Evolutionary conservation across 2,888 invertebrate genomes (phyloP).

Genomic region (Tetragonula carbonaria): DNA sequence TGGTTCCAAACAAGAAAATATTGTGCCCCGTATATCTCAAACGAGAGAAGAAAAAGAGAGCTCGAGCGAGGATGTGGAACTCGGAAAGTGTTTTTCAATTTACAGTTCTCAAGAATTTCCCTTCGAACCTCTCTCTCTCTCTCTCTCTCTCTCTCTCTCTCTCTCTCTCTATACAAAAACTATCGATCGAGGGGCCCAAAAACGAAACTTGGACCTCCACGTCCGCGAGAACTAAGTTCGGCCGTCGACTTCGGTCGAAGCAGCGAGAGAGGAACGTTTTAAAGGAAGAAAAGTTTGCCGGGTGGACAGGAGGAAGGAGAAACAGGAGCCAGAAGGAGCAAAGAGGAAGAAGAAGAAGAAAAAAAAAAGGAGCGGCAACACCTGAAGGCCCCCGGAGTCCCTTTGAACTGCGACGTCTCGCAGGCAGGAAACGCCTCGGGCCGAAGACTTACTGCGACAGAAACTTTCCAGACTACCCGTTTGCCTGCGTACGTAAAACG

Average conservation of each 20-base stretch:
- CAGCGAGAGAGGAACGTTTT: not conserved
- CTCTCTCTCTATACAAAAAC: not conserved
- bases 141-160: not conserved
- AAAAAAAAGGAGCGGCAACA: not conserved
- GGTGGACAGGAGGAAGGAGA: not conserved
- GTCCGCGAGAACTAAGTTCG: not conserved
- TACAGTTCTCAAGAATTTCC: not conserved
- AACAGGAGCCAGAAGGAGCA: not conserved
- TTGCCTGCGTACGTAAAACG: slow-evolving; percentile 67
- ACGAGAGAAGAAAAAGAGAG: not conserved
- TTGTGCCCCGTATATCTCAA: not conserved
- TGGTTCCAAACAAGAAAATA: slow-evolving; percentile 4
- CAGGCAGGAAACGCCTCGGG: slow-evolving; percentile 58
- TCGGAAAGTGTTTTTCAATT: not conserved
- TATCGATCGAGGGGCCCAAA: not conserved
- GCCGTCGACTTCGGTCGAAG: slow-evolving; percentile 1
- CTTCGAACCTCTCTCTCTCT: not conserved
- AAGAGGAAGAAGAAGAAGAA: too few relatives aligned
- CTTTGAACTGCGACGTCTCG: slow-evolving; percentile 52
- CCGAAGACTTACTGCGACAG: slow-evolving; percentile 60
- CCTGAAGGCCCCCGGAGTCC: slow-evolving; percentile 32
- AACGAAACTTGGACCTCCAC: not conserved
- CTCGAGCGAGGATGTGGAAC: too few relatives aligned
- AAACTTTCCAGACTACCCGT: slow-evolving; percentile 67
- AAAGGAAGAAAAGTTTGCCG: slow-evolving; percentile 24